Evolutionary conservation across 2,888 invertebrate genomes (phyloP).

Genomic region (Meghimatium bilineatum): DNA sequence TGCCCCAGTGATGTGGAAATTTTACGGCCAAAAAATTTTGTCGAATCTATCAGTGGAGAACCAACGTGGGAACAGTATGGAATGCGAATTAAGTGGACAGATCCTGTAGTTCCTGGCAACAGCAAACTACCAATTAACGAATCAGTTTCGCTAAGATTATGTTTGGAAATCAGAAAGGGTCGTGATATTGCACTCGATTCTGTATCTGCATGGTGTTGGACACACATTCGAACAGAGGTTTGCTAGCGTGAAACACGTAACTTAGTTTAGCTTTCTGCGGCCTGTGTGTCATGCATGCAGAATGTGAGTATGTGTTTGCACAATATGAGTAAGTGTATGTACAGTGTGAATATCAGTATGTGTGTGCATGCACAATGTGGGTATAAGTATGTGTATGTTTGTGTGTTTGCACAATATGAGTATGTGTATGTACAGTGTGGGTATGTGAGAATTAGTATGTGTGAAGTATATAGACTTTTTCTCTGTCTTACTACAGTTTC

Average conservation of each 20-base stretch:
- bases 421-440: too few species aligned
- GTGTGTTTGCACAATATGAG: too few species aligned
- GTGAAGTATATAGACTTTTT: too few species aligned
- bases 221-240: constrained; percentile 11
- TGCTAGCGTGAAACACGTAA: background rate
- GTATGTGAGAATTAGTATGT: too few species aligned
- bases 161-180: constrained; percentile 8
- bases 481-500: too few species aligned
- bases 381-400: too few species aligned
- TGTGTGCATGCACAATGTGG: too few species aligned
- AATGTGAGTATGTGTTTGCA: too few species aligned
- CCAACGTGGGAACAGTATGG: constrained; percentile 20
- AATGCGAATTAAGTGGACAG: constrained; percentile 39
- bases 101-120: constrained; percentile 35
- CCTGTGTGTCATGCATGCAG: too few species aligned
- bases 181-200: background rate
- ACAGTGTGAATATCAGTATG: too few species aligned
- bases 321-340: too few species aligned
- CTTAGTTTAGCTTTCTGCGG: background rate
- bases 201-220: constrained; percentile 39
- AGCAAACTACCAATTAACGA: constrained; percentile 13
- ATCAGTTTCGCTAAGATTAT: constrained; percentile 7
- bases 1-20: constrained; percentile 7
- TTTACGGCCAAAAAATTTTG: constrained; percentile 12
- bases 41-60: constrained; percentile 18